These are phyloP conservation scores for Siderastrea radians DNA, from an alignment of 92 coral and sea anemone genomes.

Conservation along the genomic window DNA sequence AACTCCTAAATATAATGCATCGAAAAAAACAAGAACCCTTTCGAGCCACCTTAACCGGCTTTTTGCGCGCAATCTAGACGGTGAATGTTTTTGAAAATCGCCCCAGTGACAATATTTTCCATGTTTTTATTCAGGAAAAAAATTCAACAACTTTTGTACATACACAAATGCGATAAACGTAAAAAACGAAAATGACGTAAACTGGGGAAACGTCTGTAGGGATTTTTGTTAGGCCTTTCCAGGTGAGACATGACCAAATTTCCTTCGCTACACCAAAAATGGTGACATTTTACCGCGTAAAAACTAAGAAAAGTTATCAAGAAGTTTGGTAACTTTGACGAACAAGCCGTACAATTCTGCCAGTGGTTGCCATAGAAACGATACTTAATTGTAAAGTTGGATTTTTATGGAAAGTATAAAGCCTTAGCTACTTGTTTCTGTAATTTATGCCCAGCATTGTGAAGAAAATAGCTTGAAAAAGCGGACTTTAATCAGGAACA, in stretches of 20 bases:
- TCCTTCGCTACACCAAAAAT: not conserved
- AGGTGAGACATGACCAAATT: not conserved
- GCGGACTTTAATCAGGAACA: not conserved
- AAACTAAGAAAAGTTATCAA: not conserved
- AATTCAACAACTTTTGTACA: not conserved
- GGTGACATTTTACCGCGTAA: conserved; percentile 4
- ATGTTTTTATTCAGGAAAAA: not conserved
- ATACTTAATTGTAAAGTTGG: not conserved
- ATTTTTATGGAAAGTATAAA: not conserved
- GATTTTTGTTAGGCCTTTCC: not conserved
- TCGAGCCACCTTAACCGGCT: too few relatives aligned
- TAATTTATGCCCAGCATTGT: not conserved
- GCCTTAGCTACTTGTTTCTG: not conserved
- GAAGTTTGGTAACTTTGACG: not conserved
- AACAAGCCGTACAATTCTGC: not conserved
- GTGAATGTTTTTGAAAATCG: not conserved
- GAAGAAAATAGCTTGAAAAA: not conserved
- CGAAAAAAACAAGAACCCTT: too few relatives aligned
- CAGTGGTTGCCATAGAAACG: conserved; percentile 14
- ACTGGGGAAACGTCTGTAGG: conserved; percentile 1
- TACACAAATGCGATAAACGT: conserved; percentile 2
- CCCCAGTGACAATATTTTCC: not conserved
- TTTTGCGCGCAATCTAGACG: not conserved
- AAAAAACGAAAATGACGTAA: not conserved
- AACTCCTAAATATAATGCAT: too few relatives aligned